phyloP scores from a whole-genome alignment of 92 coral and sea anemone genomes.

The Umimayanthus chanpuru region DNA sequence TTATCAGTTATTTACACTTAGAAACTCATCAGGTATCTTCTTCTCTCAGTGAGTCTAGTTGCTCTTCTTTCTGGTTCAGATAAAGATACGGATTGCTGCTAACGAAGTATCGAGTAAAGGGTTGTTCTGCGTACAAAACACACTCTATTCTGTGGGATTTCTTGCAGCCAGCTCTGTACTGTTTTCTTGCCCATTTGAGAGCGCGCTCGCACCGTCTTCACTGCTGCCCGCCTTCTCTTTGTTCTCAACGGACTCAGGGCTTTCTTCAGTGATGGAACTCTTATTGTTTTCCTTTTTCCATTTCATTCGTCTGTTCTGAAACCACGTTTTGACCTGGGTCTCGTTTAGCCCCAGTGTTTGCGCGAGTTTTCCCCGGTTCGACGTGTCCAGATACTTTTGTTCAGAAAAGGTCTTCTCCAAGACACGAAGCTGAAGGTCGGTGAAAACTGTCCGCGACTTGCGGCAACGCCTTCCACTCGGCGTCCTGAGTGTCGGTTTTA shows the following conservation, averaged over 20 bases:
- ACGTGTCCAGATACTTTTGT: constrained; percentile 96
- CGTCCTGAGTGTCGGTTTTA: constrained; percentile 92
- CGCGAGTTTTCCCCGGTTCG: constrained; percentile 93
- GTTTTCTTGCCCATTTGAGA: neutral
- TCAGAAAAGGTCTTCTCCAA: constrained; percentile 94
- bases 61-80: neutral
- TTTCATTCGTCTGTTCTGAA: constrained; percentile 97
- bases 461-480: constrained; percentile 98
- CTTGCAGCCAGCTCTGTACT: constrained; percentile 8
- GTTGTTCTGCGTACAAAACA: neutral
- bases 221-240: constrained; percentile 42
- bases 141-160: neutral
- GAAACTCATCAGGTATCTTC: no score
- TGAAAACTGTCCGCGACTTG: constrained; percentile 95
- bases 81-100: neutral
- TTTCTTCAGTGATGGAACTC: constrained; percentile 48
- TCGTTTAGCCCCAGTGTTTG: constrained; percentile 95
- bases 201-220: neutral
- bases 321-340: constrained; percentile 99
- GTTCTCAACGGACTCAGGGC: constrained; percentile 46
- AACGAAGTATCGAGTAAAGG: neutral
- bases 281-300: constrained; percentile 91
- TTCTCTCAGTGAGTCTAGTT: neutral
- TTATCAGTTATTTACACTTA: neutral
- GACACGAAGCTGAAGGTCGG: constrained; percentile 95